Evolutionary conservation across 2,888 invertebrate species (phyloP), one percentile per base, ranked within the genome.

Genomic region (Pogonocherus hispidulus): DNA sequence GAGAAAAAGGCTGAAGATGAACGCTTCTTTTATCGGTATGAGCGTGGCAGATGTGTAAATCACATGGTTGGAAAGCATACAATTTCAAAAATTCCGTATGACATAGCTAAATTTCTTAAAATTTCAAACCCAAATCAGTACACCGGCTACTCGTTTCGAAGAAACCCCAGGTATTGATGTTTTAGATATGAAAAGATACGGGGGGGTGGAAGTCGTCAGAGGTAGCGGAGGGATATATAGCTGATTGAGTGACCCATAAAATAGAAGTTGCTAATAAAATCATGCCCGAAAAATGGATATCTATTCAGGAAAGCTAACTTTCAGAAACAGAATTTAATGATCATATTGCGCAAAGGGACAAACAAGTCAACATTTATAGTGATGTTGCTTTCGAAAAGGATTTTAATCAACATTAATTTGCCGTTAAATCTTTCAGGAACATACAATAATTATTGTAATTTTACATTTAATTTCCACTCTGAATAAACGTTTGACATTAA

Each of bases 101-200:
- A n/a, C n/a, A n/a, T n/a, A n/a, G n/a, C n/a, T n/a, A 41, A 41
- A 41, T 41, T 41, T 41, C n/a, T 41, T 41, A 41, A 41, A 41
- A 41, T 41, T 9, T n/a, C 41, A 41, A 41, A 41, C 41, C 27
- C 8, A 41, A 41, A 14, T 41, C 41, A 41, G 41, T 41, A 41
- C 41, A 41, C 41, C 41, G 41, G 41, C 41, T 3, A 41, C 41
- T 41, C 41, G 41, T 41, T 41, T 41, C n/a, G 41, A 41, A 41
- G 41, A 41, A 41, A 9, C 41, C 41, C 41, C 41, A 41, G 3
- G 41, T 3, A 14, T 41, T 3, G 41, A 41, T 3, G 41, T 41
- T 14, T 41, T 9, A 41, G 8, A 41, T n/a, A n/a, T n/a, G 16
- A 9, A 5, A 41, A 9, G 4, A 9, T 3, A 41, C 3, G n/a